Conservation (phyloP, 2,113 vertebrate genomes). For the Malurus alboscapulatus region DNA sequence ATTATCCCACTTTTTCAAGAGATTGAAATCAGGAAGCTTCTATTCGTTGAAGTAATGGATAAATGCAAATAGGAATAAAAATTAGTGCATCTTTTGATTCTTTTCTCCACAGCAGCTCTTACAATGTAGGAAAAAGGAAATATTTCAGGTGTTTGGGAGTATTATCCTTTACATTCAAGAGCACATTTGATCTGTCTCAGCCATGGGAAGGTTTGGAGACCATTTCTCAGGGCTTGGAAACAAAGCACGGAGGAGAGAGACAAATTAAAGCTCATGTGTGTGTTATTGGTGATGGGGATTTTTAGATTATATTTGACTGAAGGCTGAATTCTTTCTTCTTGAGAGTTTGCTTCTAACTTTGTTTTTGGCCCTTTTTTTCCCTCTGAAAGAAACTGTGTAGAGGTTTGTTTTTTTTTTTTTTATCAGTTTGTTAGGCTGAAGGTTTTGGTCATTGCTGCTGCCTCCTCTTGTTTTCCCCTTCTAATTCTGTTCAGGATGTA, state of each 20-base stretch:
- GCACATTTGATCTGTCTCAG: background rate
- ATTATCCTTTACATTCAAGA: background rate
- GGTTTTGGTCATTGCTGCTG: background rate
- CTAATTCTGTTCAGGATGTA: background rate
- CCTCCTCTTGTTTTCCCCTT: background rate
- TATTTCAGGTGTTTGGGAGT: background rate
- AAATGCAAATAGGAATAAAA: background rate
- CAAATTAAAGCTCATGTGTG: background rate
- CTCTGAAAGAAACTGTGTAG: background rate
- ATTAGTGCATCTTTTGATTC: background rate
- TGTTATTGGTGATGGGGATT: background rate
- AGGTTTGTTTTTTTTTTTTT: background rate
- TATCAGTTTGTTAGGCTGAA: background rate
- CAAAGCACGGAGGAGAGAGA: background rate
- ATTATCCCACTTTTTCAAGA: background rate
- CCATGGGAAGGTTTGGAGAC: background rate
- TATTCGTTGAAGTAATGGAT: background rate
- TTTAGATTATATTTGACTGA: background rate
- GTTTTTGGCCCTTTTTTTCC: no score
- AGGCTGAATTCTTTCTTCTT: background rate
- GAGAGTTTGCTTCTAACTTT: background rate
- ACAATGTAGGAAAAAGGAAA: background rate
- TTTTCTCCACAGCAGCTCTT: background rate
- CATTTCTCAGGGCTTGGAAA: background rate
- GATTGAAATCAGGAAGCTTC: background rate